These are phyloP conservation scores for Toxotes chatareus DNA, from an alignment of 2,113 vertebrate species.

Conservation along the genomic window DNA sequence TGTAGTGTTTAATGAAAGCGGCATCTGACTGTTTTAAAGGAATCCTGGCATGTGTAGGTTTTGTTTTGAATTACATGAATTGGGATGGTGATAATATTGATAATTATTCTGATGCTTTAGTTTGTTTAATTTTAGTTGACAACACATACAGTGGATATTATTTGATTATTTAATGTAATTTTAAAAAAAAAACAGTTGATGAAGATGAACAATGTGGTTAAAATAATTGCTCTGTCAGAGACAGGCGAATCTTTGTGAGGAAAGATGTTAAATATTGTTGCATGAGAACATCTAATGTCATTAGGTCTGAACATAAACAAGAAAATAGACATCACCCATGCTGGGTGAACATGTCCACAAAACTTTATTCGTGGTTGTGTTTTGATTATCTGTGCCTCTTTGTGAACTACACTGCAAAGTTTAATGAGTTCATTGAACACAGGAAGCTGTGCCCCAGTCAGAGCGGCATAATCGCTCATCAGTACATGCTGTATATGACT, in stretches of 20 bases:
- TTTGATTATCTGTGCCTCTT: conserved; percentile 30
- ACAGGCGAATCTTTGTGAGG: neutral
- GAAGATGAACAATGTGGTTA: neutral
- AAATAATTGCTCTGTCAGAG: neutral
- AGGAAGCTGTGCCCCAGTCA: conserved; percentile 3
- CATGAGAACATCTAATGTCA: conserved; percentile 8
- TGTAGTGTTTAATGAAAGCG: conserved; percentile 40
- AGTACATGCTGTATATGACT: neutral
- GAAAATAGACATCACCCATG: conserved; percentile 32
- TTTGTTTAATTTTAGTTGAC: neutral
- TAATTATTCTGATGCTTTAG: neutral
- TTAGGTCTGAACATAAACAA: conserved; percentile 37
- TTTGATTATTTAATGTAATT: neutral
- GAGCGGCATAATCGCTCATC: neutral
- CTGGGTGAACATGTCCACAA: conserved; percentile 33
- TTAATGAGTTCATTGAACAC: conserved; percentile 55
- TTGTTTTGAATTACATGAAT: conserved; percentile 1
- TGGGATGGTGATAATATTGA: neutral
- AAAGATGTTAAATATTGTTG: neutral
- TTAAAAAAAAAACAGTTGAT: neutral
- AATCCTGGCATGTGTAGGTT: neutral
- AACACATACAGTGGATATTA: neutral
- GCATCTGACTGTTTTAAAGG: conserved; percentile 1
- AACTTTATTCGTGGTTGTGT: conserved; percentile 34
- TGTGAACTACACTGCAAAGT: conserved; percentile 42